phyloP scores from a whole-genome alignment of 2,888 invertebrate genomes.

The Lasioglossum oenotherae region DNA sequence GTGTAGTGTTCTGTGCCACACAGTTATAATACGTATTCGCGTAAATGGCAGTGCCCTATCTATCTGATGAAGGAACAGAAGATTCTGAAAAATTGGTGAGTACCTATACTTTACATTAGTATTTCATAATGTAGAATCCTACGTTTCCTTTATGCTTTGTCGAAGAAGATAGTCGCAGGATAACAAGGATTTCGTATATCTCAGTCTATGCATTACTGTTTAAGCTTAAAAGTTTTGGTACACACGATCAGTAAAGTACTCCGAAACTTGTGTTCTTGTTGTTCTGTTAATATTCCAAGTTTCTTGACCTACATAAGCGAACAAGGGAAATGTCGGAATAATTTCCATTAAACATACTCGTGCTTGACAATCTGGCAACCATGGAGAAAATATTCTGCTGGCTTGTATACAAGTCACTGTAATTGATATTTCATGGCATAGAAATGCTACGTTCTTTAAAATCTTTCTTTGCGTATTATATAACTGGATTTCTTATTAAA shows the following conservation, averaged over 20 bases:
- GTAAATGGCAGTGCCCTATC: neutral
- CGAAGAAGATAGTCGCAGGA: neutral
- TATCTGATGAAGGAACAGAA: neutral
- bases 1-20: neutral
- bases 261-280: neutral
- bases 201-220: neutral
- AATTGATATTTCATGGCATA: too few relatives aligned
- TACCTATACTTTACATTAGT: too few relatives aligned
- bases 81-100: too few relatives aligned
- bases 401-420: neutral
- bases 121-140: too few relatives aligned
- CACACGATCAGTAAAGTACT: constrained; percentile 2
- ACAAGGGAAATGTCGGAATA: neutral
- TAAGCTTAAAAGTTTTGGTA: neutral
- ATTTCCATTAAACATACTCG: neutral
- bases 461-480: neutral
- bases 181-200: neutral
- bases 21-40: neutral
- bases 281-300: constrained; percentile 4
- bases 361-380: neutral
- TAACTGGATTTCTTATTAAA: neutral
- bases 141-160: neutral
- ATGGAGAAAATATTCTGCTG: neutral
- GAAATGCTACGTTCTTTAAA: neutral
- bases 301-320: constrained; percentile 5